These are phyloP conservation scores for Aphelinus certus DNA, from an alignment of 1,140 invertebrate species.

Conservation along the genomic window DNA sequence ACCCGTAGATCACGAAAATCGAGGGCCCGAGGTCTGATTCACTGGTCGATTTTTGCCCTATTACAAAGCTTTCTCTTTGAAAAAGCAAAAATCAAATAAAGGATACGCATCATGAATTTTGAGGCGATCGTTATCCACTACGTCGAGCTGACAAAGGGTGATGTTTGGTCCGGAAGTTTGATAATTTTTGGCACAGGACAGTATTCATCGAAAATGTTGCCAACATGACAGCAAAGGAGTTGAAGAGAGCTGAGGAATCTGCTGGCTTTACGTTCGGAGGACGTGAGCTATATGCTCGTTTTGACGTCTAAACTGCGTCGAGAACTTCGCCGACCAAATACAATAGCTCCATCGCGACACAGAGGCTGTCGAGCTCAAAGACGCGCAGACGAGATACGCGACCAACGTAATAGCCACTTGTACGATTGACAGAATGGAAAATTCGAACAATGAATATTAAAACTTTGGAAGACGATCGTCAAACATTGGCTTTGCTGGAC, in stretches of 20 bases:
- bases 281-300: conserved; percentile 65
- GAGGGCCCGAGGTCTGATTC: too few species aligned
- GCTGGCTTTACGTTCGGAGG: conserved; percentile 70
- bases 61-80: too few species aligned
- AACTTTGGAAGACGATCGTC: not conserved
- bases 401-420: conserved; percentile 63
- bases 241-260: conserved; percentile 69
- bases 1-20: too few species aligned
- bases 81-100: not conserved
- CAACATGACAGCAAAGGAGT: conserved; percentile 63
- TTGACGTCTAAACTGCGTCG: conserved; percentile 60
- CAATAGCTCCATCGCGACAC: not conserved
- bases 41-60: too few species aligned
- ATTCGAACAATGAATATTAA: conserved; percentile 38
- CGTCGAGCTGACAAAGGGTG: too few species aligned
- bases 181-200: conserved; percentile 56
- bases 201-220: conserved; percentile 62
- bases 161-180: conserved; percentile 26
- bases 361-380: conserved; percentile 46
- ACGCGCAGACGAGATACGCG: conserved; percentile 54
- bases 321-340: conserved; percentile 39
- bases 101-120: not conserved
- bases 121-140: too few species aligned
- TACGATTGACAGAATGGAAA: conserved; percentile 65
- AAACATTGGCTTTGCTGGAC: conserved; percentile 53